phyloP scores from a whole-genome alignment of 2,888 invertebrate genomes.

The Hemistola chrysoprasaria region DNA sequence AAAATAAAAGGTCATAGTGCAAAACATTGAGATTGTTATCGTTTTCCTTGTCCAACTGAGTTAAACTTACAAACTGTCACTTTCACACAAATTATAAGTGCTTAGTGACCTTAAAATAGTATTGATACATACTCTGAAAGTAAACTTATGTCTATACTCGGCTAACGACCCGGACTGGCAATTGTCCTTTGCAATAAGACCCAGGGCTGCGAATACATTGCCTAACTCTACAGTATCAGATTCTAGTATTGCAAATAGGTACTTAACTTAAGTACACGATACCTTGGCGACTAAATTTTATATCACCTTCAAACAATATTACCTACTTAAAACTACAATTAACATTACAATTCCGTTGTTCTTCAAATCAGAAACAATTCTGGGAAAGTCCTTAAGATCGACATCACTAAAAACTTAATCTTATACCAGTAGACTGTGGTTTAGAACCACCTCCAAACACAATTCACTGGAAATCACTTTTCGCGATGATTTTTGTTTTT shows the following conservation, averaged over 20 bases:
- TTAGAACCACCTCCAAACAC: constrained; percentile 60
- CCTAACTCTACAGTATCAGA: constrained; percentile 21
- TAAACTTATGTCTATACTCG: constrained; percentile 17
- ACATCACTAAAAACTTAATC: constrained; percentile 23
- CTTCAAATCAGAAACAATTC: constrained; percentile 23
- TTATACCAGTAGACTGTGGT: constrained; percentile 53
- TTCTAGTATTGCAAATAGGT: constrained; percentile 2
- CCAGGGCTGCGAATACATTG: constrained; percentile 16
- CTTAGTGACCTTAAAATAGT: constrained; percentile 21
- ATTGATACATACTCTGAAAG: too few species aligned
- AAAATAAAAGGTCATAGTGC: constrained; percentile 22
- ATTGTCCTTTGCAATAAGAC: constrained; percentile 27
- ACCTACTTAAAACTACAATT: too few species aligned
- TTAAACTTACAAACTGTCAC: neutral
- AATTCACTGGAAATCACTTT: constrained; percentile 23
- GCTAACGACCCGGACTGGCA: constrained; percentile 29
- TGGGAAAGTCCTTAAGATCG: constrained; percentile 33
- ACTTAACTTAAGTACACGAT: neutral
- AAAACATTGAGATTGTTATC: constrained; percentile 16
- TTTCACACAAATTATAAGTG: constrained; percentile 9
- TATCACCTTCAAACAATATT: neutral
- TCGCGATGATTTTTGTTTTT: constrained; percentile 11
- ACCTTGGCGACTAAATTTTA: neutral
- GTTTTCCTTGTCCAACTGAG: constrained; percentile 11
- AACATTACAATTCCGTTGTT: constrained; percentile 7